phyloP scores from a whole-genome alignment of 2,797 vertebrate genomes.

The Lithobates pipiens region DNA sequence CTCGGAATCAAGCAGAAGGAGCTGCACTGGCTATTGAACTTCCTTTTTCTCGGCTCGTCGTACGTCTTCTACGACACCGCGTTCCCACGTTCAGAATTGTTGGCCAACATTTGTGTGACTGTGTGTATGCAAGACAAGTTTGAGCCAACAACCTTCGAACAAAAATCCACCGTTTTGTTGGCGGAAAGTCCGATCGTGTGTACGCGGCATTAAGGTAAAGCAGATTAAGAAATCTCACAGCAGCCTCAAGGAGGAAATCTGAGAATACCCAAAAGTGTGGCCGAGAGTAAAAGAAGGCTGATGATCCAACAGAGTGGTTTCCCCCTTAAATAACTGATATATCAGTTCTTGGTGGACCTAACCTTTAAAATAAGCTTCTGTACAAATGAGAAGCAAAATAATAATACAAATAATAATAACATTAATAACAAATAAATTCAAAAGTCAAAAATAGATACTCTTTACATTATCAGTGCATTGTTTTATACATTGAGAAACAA shows the following conservation, averaged over 20 bases:
- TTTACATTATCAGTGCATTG: conserved; percentile 73
- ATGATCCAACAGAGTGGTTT: background rate
- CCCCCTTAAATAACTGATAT: background rate
- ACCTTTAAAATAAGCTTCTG: conserved; percentile 62
- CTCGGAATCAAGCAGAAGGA: no score
- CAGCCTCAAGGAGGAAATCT: background rate
- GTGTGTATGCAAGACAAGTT: no score
- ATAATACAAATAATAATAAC: conserved; percentile 62
- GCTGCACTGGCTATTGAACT: no score
- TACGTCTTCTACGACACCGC: no score
- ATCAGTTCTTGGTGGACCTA: background rate
- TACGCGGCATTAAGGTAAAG: no score
- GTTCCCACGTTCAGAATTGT: no score
- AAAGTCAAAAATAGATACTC: conserved; percentile 62
- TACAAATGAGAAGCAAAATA: conserved; percentile 62
- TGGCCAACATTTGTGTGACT: no score
- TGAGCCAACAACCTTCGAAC: no score
- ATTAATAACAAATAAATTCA: conserved; percentile 60
- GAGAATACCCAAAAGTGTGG: background rate
- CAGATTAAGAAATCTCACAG: background rate
- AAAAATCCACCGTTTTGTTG: no score
- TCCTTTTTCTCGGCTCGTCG: no score
- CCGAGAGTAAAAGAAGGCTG: background rate
- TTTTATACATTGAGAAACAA: conserved; percentile 60
- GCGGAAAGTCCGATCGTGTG: no score